phyloP scores from a whole-genome alignment of 1,140 invertebrate species.

The Vollenhovia emeryi region DNA sequence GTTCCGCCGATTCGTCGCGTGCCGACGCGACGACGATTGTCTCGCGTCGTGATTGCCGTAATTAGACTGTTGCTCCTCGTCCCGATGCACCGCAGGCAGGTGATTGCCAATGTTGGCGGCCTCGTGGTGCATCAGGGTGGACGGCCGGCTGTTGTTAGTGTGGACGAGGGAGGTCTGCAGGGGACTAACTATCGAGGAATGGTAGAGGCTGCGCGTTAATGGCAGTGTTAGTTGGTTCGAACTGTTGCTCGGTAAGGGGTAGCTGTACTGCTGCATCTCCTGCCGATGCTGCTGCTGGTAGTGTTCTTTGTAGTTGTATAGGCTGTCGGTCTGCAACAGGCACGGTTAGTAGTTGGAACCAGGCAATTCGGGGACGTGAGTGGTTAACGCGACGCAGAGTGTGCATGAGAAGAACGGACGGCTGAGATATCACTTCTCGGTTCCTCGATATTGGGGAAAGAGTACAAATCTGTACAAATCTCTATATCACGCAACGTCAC shows the following conservation, averaged over 20 bases:
- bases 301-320: constrained; percentile 84
- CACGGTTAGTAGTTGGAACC: constrained; percentile 76
- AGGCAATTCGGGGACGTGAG: constrained; percentile 30
- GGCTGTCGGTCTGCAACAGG: constrained; percentile 83
- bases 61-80: constrained; percentile 67
- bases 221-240: constrained; percentile 84
- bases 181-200: constrained; percentile 82
- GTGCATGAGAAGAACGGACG: constrained; percentile 45
- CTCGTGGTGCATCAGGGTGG: constrained; percentile 71
- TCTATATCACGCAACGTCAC: background rate
- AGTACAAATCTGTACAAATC: background rate
- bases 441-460: background rate
- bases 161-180: constrained; percentile 81
- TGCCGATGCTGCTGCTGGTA: constrained; percentile 82
- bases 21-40: constrained; percentile 71
- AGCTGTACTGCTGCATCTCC: constrained; percentile 83
- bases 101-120: constrained; percentile 38
- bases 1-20: constrained; percentile 72
- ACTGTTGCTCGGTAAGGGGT: constrained; percentile 83
- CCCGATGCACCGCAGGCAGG: constrained; percentile 60
- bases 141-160: constrained; percentile 77
- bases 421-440: constrained; percentile 49
- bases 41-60: constrained; percentile 65
- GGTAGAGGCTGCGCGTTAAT: constrained; percentile 81
- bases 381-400: constrained; percentile 52